A percentile compares a stretch with the other conserved stretches of the same genome.
Evolutionary conservation across 1,140 invertebrate genomes (phyloP).

Genomic region (Euborellia annulipes): DNA sequence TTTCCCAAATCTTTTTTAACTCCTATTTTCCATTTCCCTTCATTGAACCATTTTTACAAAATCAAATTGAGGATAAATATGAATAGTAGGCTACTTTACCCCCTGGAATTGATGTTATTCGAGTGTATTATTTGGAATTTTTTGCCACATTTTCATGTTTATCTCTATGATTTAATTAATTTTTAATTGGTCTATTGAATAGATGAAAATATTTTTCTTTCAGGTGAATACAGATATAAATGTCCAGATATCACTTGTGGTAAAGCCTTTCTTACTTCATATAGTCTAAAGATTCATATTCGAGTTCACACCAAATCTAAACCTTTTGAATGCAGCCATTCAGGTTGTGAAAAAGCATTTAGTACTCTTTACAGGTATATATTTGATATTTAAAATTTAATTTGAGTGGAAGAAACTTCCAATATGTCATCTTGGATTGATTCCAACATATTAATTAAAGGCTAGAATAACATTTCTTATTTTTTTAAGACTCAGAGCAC

Average conservation of each 20-base stretch:
- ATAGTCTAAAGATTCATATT: constrained; percentile 88
- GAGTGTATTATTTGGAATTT: too few species aligned
- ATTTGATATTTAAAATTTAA: constrained; percentile 2
- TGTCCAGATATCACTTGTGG: constrained; percentile 74
- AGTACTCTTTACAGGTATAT: constrained; percentile 75
- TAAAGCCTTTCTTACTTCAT: constrained; percentile 87
- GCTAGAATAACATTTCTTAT: constrained; percentile 7
- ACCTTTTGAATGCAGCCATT: constrained; percentile 64
- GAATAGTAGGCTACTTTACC: too few species aligned
- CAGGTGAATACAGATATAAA: constrained; percentile 88
- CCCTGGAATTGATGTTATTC: too few species aligned
- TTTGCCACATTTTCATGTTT: too few species aligned
- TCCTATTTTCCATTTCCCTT: too few species aligned
- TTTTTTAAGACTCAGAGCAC: constrained; percentile 60
- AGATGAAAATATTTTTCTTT: constrained; percentile 26
- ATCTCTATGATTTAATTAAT: too few species aligned
- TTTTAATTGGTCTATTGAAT: too few species aligned
- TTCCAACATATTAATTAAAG: constrained; percentile 3
- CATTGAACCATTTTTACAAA: too few species aligned
- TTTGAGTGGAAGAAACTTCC: too few species aligned
- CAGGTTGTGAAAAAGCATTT: constrained; percentile 79
- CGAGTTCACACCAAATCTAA: constrained; percentile 90
- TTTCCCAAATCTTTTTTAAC: too few species aligned
- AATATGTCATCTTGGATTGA: constrained; percentile 7
- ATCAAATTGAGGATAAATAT: too few species aligned